Evolutionary conservation across 2,797 vertebrate species (phyloP), one percentile per base, ranked within the genome.

Genomic region (Tadarida brasiliensis): DNA sequence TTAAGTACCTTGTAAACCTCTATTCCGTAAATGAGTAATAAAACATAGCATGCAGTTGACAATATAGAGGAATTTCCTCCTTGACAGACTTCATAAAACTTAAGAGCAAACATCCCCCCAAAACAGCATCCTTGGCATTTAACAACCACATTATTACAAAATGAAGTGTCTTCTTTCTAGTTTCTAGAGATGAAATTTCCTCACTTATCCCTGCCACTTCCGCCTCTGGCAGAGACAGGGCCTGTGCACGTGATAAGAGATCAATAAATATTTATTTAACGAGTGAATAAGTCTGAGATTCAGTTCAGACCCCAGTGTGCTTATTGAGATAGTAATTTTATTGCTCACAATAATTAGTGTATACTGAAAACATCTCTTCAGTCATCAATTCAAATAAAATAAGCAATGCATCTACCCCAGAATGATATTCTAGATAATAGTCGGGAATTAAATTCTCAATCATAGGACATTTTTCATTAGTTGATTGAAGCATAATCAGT

Each of bases 51-150:
- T 73, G 22, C 47, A 59, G 39, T 47, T 85, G n/a, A 74, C 22
- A n/a, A 35, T 70, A 30, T n/a, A 33, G 68, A 30, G 87, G 47
- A 92, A 87, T 97, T 97, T 97, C 83, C 86, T 97, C 95, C 81
- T 78, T 73, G 56, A 89, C 61, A 87, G 91, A 96, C 96, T 97
- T 97, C 67, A 71, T 83, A 87, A 30, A 44, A 94, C 92, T 95
- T 78, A 85, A 68, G 91, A 51, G 17, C 96, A 95, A 24, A 90
- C 26, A 71, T 70, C 17, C 96, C 92, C 70, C 7, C 63, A 93
- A 86, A 96, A 92, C 22, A 61, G 22, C 16, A 78, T 59, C 11
- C 17, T 95, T 93, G 49, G 14, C 63, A 26, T 94, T 77, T 91
- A 84, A 71, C 22, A 91, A 68, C 39, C 33, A 3, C 19, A 39